phyloP scores from a whole-genome alignment of 2,888 invertebrate genomes.

The Clostera curtula region DNA sequence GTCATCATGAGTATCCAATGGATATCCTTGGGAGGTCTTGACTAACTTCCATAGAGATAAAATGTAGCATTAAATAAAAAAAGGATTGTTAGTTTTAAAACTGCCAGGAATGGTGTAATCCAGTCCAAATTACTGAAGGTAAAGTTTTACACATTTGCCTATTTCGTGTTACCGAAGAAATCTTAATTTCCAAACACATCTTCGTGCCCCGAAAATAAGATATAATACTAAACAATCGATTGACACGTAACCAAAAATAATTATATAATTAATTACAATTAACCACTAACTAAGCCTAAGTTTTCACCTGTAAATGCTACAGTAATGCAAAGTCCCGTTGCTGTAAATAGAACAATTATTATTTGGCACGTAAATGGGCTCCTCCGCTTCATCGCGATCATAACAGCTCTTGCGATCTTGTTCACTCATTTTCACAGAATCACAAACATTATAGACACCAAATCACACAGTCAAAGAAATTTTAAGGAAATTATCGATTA shows the following conservation, averaged over 20 bases:
- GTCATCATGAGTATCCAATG: too few species aligned
- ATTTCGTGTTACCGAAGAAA: too few species aligned
- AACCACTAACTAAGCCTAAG: background rate
- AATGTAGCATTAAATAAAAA: too few species aligned
- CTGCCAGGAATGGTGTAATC: too few species aligned
- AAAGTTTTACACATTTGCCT: too few species aligned
- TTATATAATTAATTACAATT: background rate
- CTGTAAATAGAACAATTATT: slow-evolving; percentile 70
- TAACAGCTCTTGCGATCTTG: slow-evolving; percentile 49
- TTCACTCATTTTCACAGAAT: slow-evolving; percentile 52
- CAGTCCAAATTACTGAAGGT: too few species aligned
- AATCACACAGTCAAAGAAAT: slow-evolving; percentile 22
- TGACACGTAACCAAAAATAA: slow-evolving; percentile 7
- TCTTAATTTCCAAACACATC: too few species aligned
- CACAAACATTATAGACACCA: slow-evolving; percentile 20
- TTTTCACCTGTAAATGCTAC: slow-evolving; percentile 69
- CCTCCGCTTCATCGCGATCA: slow-evolving; percentile 49
- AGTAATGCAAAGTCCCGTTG: slow-evolving; percentile 76
- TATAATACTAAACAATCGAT: background rate
- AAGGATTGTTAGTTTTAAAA: too few species aligned
- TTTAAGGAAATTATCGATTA: slow-evolving; percentile 10
- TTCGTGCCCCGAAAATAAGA: background rate
- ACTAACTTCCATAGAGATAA: too few species aligned
- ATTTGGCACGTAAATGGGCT: slow-evolving; percentile 50
- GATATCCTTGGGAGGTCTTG: too few species aligned